Percentiles rank a stretch among this genome's conserved stretches.
These are phyloP conservation scores for Petrocephalus schoutedeni DNA, from an alignment of 2,797 vertebrate species.

Conservation along the genomic window DNA sequence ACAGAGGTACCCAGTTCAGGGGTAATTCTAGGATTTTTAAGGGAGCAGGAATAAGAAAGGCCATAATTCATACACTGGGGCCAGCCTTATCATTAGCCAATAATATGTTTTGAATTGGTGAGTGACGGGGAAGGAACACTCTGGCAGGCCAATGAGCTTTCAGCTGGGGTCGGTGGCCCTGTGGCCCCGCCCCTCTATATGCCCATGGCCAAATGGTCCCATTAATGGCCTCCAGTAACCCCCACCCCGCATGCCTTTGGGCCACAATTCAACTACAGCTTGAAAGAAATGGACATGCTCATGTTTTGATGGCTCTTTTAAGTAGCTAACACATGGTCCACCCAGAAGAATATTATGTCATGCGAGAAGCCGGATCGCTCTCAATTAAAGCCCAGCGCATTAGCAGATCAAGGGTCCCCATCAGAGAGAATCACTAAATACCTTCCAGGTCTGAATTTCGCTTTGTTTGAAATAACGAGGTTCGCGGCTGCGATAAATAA, in stretches of 20 bases:
- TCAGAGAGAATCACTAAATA: constrained; percentile 21
- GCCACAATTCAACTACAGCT: not conserved
- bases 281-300: not conserved
- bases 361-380: not conserved
- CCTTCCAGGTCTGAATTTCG: constrained; percentile 8
- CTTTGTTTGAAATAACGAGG: constrained; percentile 24
- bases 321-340: constrained; percentile 15
- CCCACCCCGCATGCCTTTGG: not conserved
- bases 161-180: not conserved
- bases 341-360: not conserved
- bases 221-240: not conserved
- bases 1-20: not conserved
- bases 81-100: not conserved
- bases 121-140: not conserved
- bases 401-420: constrained; percentile 22
- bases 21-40: not conserved
- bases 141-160: not conserved
- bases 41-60: not conserved
- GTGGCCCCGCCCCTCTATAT: not conserved
- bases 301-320: not conserved
- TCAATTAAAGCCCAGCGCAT: constrained; percentile 17
- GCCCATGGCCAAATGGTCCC: not conserved
- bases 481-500: constrained; percentile 12
- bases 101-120: not conserved
- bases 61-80: not conserved